Base-by-base conservation (phyloP, 1,140 invertebrate species). In the Heliconius melpomene region DNA sequence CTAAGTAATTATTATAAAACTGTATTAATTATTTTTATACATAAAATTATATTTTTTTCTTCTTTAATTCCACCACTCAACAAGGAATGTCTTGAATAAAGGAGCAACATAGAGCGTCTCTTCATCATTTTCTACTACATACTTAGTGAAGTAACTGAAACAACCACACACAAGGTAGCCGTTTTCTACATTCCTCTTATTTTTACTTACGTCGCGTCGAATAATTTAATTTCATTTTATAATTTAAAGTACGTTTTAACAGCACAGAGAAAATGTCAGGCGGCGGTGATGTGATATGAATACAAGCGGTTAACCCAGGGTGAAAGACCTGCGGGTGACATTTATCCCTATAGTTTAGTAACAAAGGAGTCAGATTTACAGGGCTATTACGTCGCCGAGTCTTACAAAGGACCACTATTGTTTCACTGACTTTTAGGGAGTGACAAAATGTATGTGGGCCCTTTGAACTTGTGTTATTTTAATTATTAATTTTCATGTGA, bases 261-360 rank as follows among this genome's bases (percentile, higher is more conserved):
- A n/a, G 26, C 60, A 66, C 60, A 66, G 60, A 66, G 60, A 66
- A 66, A 66, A 66, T 66, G 60, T 66, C 26, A 29, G 60, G 60
- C 60, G 11, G 60, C 23, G 26, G 60, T 66, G 29, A 75, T 54
- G 74, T 52, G 76, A 78, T 72, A 52, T 54, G 77, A 72, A 32
- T 78, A 72, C 40, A 57, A 50, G 71, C 46, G 74, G 46, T 60
- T 72, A 70, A 72, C 38, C 32, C 75, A 73, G 79, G 79, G 77
- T 72, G 77, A 79, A 82, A 82, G 75, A 84, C 72, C 74, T 88
- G 88, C 71, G 80, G 77, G 74, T 87, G 89, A 89, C 87, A 89
- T 90, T 90, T 89, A 90, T 90, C 83, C 87, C 82, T 86, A 86
- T 85, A 85, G 82, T 87, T 87, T 84, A 83, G 82, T 85, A 87